phyloP scores from a whole-genome alignment of 53 echinoderm and acorn worm genomes.

The Apostichopus leukothele region DNA sequence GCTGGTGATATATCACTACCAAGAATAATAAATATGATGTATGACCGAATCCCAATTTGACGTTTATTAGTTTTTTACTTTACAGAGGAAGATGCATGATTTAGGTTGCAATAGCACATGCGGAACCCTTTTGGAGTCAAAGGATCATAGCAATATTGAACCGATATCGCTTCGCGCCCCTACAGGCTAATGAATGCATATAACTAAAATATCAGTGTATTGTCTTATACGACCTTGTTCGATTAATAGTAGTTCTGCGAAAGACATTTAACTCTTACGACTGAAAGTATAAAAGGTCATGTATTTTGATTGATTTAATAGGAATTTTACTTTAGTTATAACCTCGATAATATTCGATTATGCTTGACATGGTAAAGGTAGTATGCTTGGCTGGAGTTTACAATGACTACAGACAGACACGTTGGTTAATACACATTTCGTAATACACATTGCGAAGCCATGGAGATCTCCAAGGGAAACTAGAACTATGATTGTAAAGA shows the following conservation, averaged over 20 bases:
- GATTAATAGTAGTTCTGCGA: neutral
- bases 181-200: too few species aligned
- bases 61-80: neutral
- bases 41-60: neutral
- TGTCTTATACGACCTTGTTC: too few species aligned
- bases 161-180: too few species aligned
- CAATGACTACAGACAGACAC: neutral
- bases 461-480: neutral
- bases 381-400: constrained; percentile 14
- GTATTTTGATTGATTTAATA: neutral
- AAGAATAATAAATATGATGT: neutral
- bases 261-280: neutral
- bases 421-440: constrained; percentile 15
- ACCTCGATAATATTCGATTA: neutral
- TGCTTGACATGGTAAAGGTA: neutral
- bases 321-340: neutral
- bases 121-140: too few species aligned
- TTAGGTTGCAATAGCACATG: neutral
- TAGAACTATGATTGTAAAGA: too few species aligned
- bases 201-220: too few species aligned
- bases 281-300: neutral
- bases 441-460: neutral
- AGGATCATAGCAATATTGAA: too few species aligned
- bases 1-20: neutral
- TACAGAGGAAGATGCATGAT: neutral